Evolutionary conservation across 2,113 vertebrate genomes (phyloP), one percentile per base, ranked within the genome.

Genomic region (Pygoscelis adeliae): DNA sequence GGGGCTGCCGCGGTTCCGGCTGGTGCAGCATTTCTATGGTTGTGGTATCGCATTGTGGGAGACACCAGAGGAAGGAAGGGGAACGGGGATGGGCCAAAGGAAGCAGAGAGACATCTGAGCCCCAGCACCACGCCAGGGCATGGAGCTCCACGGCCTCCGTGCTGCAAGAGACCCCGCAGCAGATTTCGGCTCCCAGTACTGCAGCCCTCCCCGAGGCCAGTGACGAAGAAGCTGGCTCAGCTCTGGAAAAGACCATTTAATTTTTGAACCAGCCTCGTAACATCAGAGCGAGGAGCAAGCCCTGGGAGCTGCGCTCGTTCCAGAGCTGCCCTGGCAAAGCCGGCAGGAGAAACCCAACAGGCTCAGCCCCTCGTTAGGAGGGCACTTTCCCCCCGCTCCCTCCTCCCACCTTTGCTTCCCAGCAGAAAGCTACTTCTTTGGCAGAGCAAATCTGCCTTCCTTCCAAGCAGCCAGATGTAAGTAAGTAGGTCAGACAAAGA

Each of bases 391-490:
- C 47, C 29, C 36, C 1, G 2, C 56, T 47, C 46, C 83, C 72
- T 61, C 79, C 83, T 46, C 76, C 90, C 63, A 65, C 47, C 70
- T 78, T 59, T 14, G 34, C 59, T 79, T 67, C 71, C 44, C 66
- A 49, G n/a, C 78, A 46, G 44, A 89, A 76, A 58, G 87, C 94
- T 90, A 69, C 78, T 84, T 65, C 87, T n/a, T 69, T 93, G 87
- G 87, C 91, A 80, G 50, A 65, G 73, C 30, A 19, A 30, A 29
- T 44, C 71, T 42, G 87, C 83, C 78, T 80, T 5, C 91, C 74
- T 74, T 91, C 94, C 84, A 80, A 90, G 70, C 78, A 73, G 83
- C 62, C 83, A 93, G 91, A 70, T 74, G 87, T 17, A 71, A 40
- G 78, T 27, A 95, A 76, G 93, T 83, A 69, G 91, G 86, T 65